A percentile compares a stretch with the other conserved stretches of the same genome.
phyloP scores from a whole-genome alignment of 2,113 vertebrate genomes.

The Solea senegalensis region DNA sequence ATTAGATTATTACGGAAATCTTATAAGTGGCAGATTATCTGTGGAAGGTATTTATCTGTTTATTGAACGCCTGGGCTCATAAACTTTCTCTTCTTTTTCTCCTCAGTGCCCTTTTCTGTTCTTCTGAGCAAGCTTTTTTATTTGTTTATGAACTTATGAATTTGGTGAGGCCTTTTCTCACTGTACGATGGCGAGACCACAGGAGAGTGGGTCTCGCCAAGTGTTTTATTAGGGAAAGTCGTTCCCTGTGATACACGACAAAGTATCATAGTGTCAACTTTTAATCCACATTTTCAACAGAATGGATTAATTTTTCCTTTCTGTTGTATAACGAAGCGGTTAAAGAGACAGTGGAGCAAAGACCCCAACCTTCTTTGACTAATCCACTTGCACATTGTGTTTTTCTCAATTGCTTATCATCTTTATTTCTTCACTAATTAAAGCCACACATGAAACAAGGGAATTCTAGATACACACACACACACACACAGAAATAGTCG shows the following conservation, averaged over 20 bases:
- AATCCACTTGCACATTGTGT: constrained; percentile 46
- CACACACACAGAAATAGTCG: constrained; percentile 67
- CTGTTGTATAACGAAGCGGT: constrained; percentile 45
- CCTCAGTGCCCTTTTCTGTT: constrained; percentile 9
- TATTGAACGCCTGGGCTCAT: constrained; percentile 53
- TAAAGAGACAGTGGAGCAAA: constrained; percentile 46
- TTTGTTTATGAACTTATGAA: background rate
- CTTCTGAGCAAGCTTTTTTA: background rate
- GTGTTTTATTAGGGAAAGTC: constrained; percentile 3
- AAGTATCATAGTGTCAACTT: constrained; percentile 3
- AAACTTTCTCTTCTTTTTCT: constrained; percentile 27
- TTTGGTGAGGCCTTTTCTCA: background rate
- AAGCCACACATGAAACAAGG: constrained; percentile 84
- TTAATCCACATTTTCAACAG: constrained; percentile 32
- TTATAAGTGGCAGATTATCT: constrained; percentile 58
- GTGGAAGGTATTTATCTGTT: constrained; percentile 64
- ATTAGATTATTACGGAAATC: constrained; percentile 71
- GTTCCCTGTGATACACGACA: background rate
- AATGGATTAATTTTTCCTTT: constrained; percentile 46
- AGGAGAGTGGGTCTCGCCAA: background rate
- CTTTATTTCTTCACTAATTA: constrained; percentile 91
- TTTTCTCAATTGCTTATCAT: constrained; percentile 81
- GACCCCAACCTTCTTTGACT: constrained; percentile 48
- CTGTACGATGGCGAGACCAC: background rate
- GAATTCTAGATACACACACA: constrained; percentile 73